Evolutionary conservation across 1,140 invertebrate species (phyloP), one percentile per base, ranked within the genome.

Genomic region (Conopomorpha cramerella): DNA sequence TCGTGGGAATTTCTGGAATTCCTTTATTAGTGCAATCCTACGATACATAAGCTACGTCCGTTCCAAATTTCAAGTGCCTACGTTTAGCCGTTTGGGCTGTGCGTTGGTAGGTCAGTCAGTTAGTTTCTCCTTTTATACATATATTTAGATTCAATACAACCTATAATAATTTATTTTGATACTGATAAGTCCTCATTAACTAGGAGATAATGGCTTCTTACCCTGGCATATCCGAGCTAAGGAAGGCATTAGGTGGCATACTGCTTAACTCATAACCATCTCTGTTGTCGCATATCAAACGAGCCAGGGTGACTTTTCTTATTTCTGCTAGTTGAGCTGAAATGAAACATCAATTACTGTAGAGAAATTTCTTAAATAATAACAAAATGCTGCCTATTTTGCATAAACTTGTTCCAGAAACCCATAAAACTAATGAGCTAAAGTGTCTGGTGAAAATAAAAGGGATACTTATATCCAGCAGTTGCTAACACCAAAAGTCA

Each of bases 231-330:
- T 82, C 79, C 1, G 80, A 62, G 41, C 71, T 78, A 16, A 80
- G 53, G 53, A 86, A 86, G 3, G 82, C 82, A 25, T 80, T 74
- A 2, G 68, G 60, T 11, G 83, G 64, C 46, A 80, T 77, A 0
- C 55, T 41, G 0, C 41, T 36, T 2, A 84, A 44, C 11, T 81
- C 73, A 28, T 82, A 82, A 16, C 84, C 79, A 54, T 92, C 86
- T 2, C 82, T 82, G 61, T 93, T 93, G 51, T 92, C 86, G 51
- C 92, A 94, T 23, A 93, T 80, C 6, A 93, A 68, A 48, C 86
- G 76, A 0, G 88, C 81, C 19, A 92, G 55, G 0, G 84, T 82
- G 0, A 81, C 79, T 49, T 90, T 91, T 33, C 86, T 82, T 19
- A 94, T 82, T 70, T 91, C 84, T 29, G 76, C 51, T 34, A 93